A percentile compares a stretch with the other conserved stretches of the same genome.
Evolutionary conservation across 2,888 invertebrate species (phyloP).

Genomic region (Ischnus inquisitorius): DNA sequence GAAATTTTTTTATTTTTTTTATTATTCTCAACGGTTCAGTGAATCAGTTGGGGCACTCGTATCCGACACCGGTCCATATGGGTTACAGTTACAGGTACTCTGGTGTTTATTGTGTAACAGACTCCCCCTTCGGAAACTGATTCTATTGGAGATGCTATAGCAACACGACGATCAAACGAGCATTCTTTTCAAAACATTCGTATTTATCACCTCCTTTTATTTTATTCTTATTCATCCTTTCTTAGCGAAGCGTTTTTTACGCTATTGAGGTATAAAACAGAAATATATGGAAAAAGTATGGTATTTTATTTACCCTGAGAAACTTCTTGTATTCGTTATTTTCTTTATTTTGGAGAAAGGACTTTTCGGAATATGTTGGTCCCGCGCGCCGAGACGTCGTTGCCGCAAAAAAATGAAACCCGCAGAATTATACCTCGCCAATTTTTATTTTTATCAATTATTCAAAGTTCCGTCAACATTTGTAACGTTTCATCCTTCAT

Average conservation of each 20-base stretch:
- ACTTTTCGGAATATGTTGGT: too few species aligned
- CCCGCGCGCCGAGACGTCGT: too few species aligned
- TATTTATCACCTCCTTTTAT: too few species aligned
- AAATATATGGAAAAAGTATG: too few species aligned
- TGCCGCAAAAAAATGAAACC: too few species aligned
- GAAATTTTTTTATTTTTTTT: conserved; percentile 47
- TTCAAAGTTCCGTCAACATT: not conserved
- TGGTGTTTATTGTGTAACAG: conserved; percentile 60
- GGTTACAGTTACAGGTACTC: conserved; percentile 58
- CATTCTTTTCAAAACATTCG: too few species aligned
- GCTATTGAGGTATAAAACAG: too few species aligned
- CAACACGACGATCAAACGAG: conserved; percentile 6
- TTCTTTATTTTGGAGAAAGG: too few species aligned
- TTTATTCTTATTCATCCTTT: too few species aligned
- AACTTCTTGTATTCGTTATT: too few species aligned
- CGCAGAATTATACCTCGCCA: not conserved
- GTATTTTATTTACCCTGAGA: too few species aligned
- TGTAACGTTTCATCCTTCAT: conserved; percentile 22
- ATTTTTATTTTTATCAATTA: not conserved
- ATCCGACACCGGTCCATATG: conserved; percentile 48
- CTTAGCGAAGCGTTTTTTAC: too few species aligned
- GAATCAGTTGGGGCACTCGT: not conserved
- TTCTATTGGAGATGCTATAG: conserved; percentile 6
- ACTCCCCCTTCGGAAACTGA: conserved; percentile 35
- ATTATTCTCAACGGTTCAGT: conserved; percentile 33